Percentiles rank a stretch among this genome's conserved stretches.
phyloP scores from a whole-genome alignment of 1,140 invertebrate species.

The Magallana angulata region DNA sequence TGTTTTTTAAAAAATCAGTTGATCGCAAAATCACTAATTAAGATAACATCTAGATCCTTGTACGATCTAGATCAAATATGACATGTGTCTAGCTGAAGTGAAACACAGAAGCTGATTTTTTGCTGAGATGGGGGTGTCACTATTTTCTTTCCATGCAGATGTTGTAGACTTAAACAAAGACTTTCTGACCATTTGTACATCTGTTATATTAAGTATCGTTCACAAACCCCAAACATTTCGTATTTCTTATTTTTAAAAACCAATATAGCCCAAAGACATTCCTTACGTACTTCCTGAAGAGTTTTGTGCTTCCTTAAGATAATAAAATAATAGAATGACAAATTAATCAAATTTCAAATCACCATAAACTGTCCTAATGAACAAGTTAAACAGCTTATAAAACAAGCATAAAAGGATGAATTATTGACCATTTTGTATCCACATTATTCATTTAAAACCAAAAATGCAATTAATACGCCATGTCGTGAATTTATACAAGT shows the following conservation, averaged over 20 bases:
- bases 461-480: too few relatives aligned
- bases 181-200: neutral
- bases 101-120: neutral
- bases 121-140: constrained; percentile 1
- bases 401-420: neutral
- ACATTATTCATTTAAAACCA: too few relatives aligned
- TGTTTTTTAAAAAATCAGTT: neutral
- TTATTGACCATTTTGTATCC: neutral
- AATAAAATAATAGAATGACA: constrained; percentile 1
- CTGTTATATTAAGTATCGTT: neutral
- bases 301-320: neutral
- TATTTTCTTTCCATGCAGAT: neutral
- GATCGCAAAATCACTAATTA: constrained; percentile 8
- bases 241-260: neutral
- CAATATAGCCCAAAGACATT: neutral
- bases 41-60: constrained; percentile 21
- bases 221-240: neutral
- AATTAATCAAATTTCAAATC: constrained; percentile 4
- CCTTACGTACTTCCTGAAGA: neutral
- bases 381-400: neutral
- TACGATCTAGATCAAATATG: constrained; percentile 20
- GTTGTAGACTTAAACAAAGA: neutral
- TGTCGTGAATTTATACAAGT: too few relatives aligned
- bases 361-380: neutral
- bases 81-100: constrained; percentile 1